Evolutionary conservation across 2,113 vertebrate species (phyloP), one percentile per base, ranked within the genome.

Genomic region (Speoplatyrhinus poulsoni): DNA sequence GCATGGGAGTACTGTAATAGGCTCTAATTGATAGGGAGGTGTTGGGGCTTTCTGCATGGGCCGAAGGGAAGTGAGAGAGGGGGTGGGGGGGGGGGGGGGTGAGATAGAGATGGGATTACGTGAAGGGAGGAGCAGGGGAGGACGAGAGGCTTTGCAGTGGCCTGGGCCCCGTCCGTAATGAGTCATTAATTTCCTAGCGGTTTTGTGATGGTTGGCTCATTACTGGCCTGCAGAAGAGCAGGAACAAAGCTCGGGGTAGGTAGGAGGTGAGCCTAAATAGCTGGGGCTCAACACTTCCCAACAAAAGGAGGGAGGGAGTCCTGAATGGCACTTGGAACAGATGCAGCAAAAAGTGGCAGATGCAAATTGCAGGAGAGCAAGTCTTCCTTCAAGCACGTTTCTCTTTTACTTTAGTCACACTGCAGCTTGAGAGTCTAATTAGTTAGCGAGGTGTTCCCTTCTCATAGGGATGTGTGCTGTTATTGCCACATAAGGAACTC

Each of bases 241-340:
- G 82, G 94, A 93, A 98, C 94, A 96, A 96, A 96, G 93, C 92
- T 75, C 85, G 72, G 91, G 93, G 94, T 94, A 96, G 94, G 95
- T 96, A 97, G 95, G 95, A 97, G 96, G 95, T 95, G 95, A 96
- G 94, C 93, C 95, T 97, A 97, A 97, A 96, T 96, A 96, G 96
- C 95, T 95, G 93, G 93, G 90, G 91, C 91, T 94, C 93, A 92
- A 93, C 89, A 93, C 91, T 89, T 82, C 78, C 82, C 84, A 85
- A 91, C 89, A 91, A 93, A 88, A 88, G 85, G 82, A 85, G 77
- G 82, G 77, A 83, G 86, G 88, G 88, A 89, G 82, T 73, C 46
- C 70, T 93, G 92, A 94, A 92, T 92, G 87, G 90, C 87, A 93
- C 89, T 91, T 90, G 88, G 93, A 93, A 91, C 88, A 92, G 91